Conservation (phyloP, 2,797 vertebrate genomes). For the Pteronotus mesoamericanus region DNA sequence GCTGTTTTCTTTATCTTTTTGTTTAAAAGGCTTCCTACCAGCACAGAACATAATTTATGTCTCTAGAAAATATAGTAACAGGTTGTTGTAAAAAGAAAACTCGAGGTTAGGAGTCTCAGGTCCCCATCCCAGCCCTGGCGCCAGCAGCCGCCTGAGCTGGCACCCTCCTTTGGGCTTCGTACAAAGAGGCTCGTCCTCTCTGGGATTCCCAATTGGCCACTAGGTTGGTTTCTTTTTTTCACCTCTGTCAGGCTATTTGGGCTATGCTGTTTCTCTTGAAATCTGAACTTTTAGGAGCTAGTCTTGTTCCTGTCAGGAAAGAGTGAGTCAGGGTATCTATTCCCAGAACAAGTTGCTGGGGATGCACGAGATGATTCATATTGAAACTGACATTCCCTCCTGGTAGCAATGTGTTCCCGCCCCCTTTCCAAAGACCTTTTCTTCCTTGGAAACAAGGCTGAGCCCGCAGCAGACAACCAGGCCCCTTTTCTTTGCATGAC, state of each 20-base stretch:
- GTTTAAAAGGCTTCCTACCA: conserved; percentile 39
- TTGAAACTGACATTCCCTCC: conserved; percentile 72
- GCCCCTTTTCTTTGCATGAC: conserved; percentile 15
- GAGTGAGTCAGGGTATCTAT: conserved; percentile 77
- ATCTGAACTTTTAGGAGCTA: conserved; percentile 73
- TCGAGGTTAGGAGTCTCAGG: background rate
- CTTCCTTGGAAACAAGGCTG: conserved; percentile 61
- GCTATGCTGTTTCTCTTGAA: conserved; percentile 60
- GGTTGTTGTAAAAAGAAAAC: conserved; percentile 55
- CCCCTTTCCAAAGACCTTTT: conserved; percentile 55
- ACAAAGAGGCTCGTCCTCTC: conserved; percentile 16
- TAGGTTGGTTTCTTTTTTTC: background rate
- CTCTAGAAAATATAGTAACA: conserved; percentile 65
- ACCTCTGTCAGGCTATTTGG: conserved; percentile 6
- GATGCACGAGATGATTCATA: conserved; percentile 63
- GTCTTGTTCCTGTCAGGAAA: conserved; percentile 64
- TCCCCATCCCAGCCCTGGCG: background rate
- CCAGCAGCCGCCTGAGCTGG: background rate
- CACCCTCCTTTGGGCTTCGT: background rate
- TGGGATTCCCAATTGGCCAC: background rate
- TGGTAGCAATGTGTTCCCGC: background rate
- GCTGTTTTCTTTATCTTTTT: conserved; percentile 50
- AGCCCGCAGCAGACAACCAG: conserved; percentile 35
- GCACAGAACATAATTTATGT: conserved; percentile 59
- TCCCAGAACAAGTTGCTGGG: conserved; percentile 54